Conservation (phyloP, 2,113 vertebrate genomes). For the Genyomyrus donnyi region DNA sequence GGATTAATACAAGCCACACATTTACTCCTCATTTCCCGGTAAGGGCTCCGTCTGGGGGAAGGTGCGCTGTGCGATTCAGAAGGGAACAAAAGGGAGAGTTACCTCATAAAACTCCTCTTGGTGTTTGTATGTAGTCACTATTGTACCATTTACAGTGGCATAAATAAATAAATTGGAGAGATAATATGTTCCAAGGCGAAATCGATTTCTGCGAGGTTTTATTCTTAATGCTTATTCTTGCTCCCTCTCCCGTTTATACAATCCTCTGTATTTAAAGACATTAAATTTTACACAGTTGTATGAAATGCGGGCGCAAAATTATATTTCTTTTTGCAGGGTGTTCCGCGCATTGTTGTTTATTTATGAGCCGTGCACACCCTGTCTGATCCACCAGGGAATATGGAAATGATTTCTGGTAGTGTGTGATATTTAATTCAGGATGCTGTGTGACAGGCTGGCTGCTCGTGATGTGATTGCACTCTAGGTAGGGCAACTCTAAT, state of each 20-base stretch:
- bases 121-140: slow-evolving; percentile 46
- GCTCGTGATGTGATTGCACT: slow-evolving; percentile 15
- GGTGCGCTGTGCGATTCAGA: slow-evolving; percentile 10
- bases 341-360: slow-evolving; percentile 88
- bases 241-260: slow-evolving; percentile 74
- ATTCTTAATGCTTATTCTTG: slow-evolving; percentile 70
- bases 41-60: slow-evolving; percentile 9
- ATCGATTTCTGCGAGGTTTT: slow-evolving; percentile 84
- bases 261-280: slow-evolving; percentile 86
- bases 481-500: slow-evolving; percentile 18
- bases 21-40: background rate
- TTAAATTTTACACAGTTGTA: slow-evolving; percentile 84
- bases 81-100: slow-evolving; percentile 24
- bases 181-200: slow-evolving; percentile 78
- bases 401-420: slow-evolving; percentile 88
- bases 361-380: slow-evolving; percentile 80
- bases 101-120: slow-evolving; percentile 51
- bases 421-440: slow-evolving; percentile 76
- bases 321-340: slow-evolving; percentile 80
- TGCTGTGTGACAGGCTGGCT: slow-evolving; percentile 61
- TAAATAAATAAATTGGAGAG: slow-evolving; percentile 61
- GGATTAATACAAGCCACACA: background rate
- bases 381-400: slow-evolving; percentile 74
- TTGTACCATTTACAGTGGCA: slow-evolving; percentile 50
- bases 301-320: slow-evolving; percentile 93